Evolutionary conservation across 1,140 invertebrate genomes (phyloP), one percentile per base, ranked within the genome.

Genomic region (Sitophilus oryzae): DNA sequence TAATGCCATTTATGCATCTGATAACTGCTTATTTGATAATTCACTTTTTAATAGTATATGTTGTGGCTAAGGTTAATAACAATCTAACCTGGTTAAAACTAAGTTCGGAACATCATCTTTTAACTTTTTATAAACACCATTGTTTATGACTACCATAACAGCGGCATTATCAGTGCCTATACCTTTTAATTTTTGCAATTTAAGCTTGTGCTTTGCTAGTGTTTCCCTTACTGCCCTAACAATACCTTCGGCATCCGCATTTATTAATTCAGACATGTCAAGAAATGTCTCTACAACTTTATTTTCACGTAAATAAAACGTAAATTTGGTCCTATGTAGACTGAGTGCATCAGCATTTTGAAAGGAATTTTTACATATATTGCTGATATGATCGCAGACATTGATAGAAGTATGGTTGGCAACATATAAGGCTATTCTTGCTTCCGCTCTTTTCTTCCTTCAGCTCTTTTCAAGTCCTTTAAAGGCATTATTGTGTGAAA

Each of bases 271-370:
- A 5, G 37, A 15, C 37, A 40, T 40, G 16, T 40, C 37, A 16
- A 58, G 56, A 55, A 48, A 68, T 36, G 65, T 59, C 11, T 64
- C 61, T 41, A 67, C 42, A 48, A 68, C 65, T 48, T 23, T 57
- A 34, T 59, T 57, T 45, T 71, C 61, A 60, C 62, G 65, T 55
- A 71, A 69, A 19, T 68, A 57, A 44, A 65, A 59, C 30, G 61
- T 63, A 47, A 63, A 71, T 60, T 73, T 71, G 37, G 68, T 71
- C 44, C 65, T 54, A 37, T 53, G 51, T 35, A 46, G 19, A 25
- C 23, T 18, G 11, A 53, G 14, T 19, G 9, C 14, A 14, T 43
- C 36, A 40, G 37, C 37, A 6, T 35, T 14, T 50, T 50, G 5
- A 20, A 50, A 50, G 9, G 14, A 20, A 21, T 21, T 50, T 18